Evolutionary conservation across 2,888 invertebrate species (phyloP), one percentile per base, ranked within the genome.

Genomic region (Latheticus oryzae): DNA sequence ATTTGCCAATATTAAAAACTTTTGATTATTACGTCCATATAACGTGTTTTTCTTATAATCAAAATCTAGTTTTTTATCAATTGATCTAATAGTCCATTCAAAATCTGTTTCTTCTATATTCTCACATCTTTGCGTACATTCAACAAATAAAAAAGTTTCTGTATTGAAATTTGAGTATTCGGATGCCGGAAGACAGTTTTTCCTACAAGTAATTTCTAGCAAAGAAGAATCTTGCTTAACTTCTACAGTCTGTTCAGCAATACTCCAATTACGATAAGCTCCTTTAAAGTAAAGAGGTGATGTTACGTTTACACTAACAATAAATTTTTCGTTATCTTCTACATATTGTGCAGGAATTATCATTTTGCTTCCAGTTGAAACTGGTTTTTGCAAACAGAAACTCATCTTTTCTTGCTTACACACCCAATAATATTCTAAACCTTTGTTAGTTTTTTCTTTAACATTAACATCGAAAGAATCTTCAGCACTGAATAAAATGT

Each of bases 181-280:
- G 0, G 48, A 15, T 5, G n/a, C 23, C 3, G 48, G 48, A 2
- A 16, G 35, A 17, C 48, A 48, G n/a, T 48, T 48, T 12, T 37
- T 48, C 7, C 24, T 28, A 11, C 48, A 48, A 2, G 4, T 5
- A 5, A 48, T n/a, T 16, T 23, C 24, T 7, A 47, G 5, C 8
- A 7, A 1, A 7, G 23, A 23, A 7, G 47, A 7, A 7, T 33
- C 12, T 2, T 8, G 12, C 7, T 11, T 9, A 8, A 45, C 45
- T 24, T 45, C 12, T n/a, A 45, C 13, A 1, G n/a, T 30, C 30
- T 45, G 28, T 3, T 5, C 12, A n/a, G 5, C 1, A n/a, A 13
- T 38, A 8, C 1, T 9, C 3, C 11, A 28, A 9, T 9, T 28
- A 12, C 5, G 2, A 8, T 1, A 5, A 1, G 5, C 28, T 5